Conservation (phyloP, 2,797 vertebrate species). For the Enteromius radiatus region DNA sequence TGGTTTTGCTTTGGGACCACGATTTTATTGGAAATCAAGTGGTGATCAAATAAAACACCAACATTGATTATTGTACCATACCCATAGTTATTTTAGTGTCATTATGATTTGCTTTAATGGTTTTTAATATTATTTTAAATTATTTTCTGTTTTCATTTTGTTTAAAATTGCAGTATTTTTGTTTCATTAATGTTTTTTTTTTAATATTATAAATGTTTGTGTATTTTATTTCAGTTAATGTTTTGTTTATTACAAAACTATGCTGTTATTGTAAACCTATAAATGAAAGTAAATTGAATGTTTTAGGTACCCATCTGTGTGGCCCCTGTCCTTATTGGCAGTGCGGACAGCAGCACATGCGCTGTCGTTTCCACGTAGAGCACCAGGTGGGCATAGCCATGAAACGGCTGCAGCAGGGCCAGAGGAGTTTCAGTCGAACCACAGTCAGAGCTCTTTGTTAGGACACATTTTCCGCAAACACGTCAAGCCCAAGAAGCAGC, state of each 20-base stretch:
- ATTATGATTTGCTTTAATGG: background rate
- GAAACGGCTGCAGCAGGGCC: slow-evolving; percentile 55
- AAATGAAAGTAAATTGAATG: background rate
- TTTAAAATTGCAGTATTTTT: background rate
- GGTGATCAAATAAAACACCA: background rate
- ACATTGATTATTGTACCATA: background rate
- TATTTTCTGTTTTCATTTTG: background rate
- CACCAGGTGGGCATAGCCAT: slow-evolving; percentile 6
- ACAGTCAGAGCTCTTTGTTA: slow-evolving; percentile 85
- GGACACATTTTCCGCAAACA: slow-evolving; percentile 89
- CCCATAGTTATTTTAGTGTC: background rate
- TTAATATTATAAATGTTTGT: background rate
- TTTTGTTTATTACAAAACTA: background rate
- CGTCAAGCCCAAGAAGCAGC: slow-evolving; percentile 94
- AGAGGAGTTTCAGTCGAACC: slow-evolving; percentile 83
- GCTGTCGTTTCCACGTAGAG: slow-evolving; percentile 80
- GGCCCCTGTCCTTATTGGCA: slow-evolving; percentile 91
- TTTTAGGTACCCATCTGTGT: slow-evolving; percentile 81
- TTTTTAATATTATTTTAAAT: background rate
- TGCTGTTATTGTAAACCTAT: background rate
- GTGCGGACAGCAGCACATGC: slow-evolving; percentile 81
- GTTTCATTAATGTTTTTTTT: background rate
- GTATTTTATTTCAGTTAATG: background rate
- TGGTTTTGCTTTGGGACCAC: background rate
- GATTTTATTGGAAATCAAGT: background rate